phyloP scores from a whole-genome alignment of 2,888 invertebrate species.

The Lucinisca nassula region DNA sequence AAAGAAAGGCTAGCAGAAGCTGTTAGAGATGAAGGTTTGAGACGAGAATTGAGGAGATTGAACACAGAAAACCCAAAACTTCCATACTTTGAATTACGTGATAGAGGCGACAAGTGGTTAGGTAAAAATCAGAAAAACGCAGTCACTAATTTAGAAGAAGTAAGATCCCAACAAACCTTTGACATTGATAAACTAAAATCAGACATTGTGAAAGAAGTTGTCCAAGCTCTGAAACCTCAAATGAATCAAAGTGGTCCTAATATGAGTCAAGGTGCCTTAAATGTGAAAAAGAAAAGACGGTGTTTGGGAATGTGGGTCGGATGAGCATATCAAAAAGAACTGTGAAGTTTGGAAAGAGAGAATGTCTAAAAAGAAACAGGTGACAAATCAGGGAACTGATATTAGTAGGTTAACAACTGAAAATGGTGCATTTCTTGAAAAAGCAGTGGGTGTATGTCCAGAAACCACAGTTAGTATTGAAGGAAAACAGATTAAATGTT shows the following conservation, averaged over 20 bases:
- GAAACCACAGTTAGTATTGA: neutral
- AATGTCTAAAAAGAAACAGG: neutral
- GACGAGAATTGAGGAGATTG: neutral
- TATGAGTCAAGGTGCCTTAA: no score
- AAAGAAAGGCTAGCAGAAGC: neutral
- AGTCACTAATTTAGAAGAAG: neutral
- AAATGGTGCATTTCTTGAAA: neutral
- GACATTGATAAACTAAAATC: neutral
- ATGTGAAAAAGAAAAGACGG: neutral
- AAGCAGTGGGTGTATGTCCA: neutral
- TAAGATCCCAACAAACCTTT: neutral
- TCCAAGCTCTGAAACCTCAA: no score
- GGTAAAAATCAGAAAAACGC: neutral
- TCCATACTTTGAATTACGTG: neutral
- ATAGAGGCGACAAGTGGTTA: neutral
- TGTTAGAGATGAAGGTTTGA: neutral
- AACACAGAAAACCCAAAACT: neutral
- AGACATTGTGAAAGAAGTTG: no score
- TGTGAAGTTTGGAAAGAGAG: neutral
- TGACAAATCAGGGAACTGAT: neutral
- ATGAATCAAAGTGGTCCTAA: no score
- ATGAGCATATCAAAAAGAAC: neutral
- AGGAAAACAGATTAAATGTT: neutral
- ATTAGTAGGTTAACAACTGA: neutral
- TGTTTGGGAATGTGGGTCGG: neutral